Evolutionary conservation across 2,888 invertebrate species (phyloP).

Genomic region (Andrena hattorfiana): DNA sequence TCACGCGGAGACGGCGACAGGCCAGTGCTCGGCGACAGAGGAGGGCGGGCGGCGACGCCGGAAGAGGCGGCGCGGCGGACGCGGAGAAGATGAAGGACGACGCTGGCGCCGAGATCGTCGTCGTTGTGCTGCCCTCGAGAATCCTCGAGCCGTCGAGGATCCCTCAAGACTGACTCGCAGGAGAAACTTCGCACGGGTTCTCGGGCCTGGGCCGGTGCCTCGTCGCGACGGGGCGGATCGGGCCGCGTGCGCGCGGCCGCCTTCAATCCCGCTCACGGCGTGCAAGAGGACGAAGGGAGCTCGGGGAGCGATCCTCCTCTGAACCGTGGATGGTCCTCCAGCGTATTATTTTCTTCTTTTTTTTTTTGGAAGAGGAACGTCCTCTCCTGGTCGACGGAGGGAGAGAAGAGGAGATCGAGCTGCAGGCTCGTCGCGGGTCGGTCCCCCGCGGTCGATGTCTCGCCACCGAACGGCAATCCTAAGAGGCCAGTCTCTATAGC

Average conservation of each 20-base stretch:
- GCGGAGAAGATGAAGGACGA: constrained; percentile 25
- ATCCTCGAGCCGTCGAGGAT: constrained; percentile 74
- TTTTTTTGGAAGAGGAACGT: constrained; percentile 7
- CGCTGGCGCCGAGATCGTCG: constrained; percentile 38
- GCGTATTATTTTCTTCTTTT: not conserved
- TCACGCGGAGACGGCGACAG: constrained; percentile 55
- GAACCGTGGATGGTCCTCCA: constrained; percentile 39
- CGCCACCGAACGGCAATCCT: constrained; percentile 60
- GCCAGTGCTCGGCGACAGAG: constrained; percentile 30
- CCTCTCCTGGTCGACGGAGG: constrained; percentile 8
- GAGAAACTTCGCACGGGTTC: constrained; percentile 67
- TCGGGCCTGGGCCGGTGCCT: constrained; percentile 45
- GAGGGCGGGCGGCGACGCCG: not conserved
- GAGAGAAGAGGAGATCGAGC: not conserved
- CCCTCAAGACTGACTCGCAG: constrained; percentile 83
- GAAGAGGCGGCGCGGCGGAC: not conserved
- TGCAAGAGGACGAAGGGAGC: constrained; percentile 21
- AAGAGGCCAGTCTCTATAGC: constrained; percentile 72
- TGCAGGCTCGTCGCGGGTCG: constrained; percentile 43
- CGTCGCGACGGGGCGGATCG: constrained; percentile 33
- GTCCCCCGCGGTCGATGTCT: constrained; percentile 25
- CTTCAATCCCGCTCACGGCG: constrained; percentile 14
- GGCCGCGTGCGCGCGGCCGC: constrained; percentile 25
- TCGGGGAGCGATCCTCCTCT: constrained; percentile 17
- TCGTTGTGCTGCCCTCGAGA: constrained; percentile 54